These are phyloP conservation scores for Xestoiulus laeticollis DNA, from an alignment of 2,888 invertebrate species.

Conservation along the genomic window DNA sequence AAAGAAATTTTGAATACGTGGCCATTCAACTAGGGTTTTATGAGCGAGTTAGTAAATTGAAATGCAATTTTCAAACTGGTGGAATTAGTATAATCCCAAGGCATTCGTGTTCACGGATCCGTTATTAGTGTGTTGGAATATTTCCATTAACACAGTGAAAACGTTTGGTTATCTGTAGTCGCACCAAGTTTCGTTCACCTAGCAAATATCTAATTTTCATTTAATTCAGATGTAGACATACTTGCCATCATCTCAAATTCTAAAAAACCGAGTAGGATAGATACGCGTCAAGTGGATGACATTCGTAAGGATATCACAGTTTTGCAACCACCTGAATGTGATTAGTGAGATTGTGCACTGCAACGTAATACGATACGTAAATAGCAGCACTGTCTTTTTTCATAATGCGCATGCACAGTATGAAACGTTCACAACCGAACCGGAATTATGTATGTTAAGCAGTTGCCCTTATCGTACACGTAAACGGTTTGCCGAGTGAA, in stretches of 20 bases:
- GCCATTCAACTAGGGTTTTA: not conserved
- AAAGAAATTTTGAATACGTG: not conserved
- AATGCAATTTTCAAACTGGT: constrained; percentile 7
- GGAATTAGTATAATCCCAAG: not conserved
- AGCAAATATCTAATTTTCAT: not conserved
- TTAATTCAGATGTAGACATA: not conserved
- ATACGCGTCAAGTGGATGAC: no score
- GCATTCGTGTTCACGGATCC: not conserved
- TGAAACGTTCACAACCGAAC: no score
- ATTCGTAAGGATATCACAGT: no score
- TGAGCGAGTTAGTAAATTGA: not conserved
- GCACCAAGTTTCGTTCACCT: not conserved
- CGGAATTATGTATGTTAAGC: no score
- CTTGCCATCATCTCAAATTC: not conserved
- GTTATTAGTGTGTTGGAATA: not conserved
- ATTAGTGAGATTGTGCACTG: no score
- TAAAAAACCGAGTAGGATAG: no score
- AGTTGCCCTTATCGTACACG: no score
- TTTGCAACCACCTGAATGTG: no score
- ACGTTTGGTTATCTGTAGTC: not conserved
- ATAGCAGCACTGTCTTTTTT: no score
- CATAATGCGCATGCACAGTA: no score
- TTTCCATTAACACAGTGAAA: not conserved
- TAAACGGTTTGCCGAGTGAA: no score
- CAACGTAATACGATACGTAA: no score